Evolutionary conservation across 2,113 vertebrate species (phyloP).

Genomic region (Dinomys branickii): DNA sequence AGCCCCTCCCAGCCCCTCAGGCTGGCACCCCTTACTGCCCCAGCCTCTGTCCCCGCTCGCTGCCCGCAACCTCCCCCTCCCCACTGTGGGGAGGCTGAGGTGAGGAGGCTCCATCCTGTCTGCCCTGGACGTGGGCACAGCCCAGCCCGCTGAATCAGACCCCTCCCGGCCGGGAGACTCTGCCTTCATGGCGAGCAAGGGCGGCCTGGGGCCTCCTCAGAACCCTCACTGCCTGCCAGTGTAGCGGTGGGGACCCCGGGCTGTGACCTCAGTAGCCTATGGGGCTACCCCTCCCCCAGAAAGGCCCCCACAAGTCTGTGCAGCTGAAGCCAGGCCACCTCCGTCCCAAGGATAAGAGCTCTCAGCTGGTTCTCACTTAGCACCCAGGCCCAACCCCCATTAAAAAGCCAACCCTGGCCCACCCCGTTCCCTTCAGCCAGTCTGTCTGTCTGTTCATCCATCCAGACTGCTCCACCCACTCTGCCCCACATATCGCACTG

Average conservation of each 20-base stretch:
- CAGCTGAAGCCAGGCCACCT: not conserved
- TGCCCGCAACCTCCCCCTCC: not conserved
- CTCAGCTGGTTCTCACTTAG: not conserved
- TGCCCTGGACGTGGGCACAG: not conserved
- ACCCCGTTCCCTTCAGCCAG: too few species aligned
- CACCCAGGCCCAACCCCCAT: not conserved
- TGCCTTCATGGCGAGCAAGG: not conserved
- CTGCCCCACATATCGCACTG: not conserved
- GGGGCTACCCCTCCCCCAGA: not conserved
- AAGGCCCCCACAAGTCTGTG: not conserved
- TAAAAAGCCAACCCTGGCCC: not conserved
- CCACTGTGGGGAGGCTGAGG: accelerated
- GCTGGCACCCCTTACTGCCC: too few species aligned
- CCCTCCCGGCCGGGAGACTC: not conserved
- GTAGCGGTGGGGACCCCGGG: too few species aligned
- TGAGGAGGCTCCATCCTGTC: not conserved
- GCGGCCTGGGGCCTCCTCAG: not conserved
- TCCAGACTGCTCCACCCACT: too few species aligned
- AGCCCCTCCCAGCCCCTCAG: not conserved
- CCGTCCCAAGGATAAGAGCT: not conserved
- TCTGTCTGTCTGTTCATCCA: too few species aligned
- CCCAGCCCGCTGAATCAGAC: not conserved
- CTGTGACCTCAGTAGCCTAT: not conserved
- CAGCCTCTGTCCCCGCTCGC: not conserved
- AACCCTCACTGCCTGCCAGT: not conserved